A percentile compares a stretch with the other conserved stretches of the same genome.
Conservation (phyloP, 2,797 vertebrate species). For the Nannoperca australis region DNA sequence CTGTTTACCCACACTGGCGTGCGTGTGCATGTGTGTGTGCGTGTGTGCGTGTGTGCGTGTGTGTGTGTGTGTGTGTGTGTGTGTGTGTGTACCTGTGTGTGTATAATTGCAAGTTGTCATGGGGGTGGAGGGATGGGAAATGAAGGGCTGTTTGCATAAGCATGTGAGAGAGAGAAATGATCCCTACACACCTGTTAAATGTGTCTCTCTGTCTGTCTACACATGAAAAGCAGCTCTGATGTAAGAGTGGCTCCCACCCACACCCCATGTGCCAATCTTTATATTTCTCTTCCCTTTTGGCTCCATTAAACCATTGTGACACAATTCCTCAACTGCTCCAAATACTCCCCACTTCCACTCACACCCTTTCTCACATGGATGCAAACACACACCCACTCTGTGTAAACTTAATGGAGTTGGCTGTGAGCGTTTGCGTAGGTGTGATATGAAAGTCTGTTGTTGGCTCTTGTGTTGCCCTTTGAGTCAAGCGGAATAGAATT, state of each 20-base stretch:
- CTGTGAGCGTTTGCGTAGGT: slow-evolving; percentile 46
- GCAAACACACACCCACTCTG: slow-evolving; percentile 50
- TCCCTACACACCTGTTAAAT: slow-evolving; percentile 61
- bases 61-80: slow-evolving; percentile 11
- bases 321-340: slow-evolving; percentile 23
- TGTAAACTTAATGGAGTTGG: slow-evolving; percentile 54
- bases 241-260: slow-evolving; percentile 8
- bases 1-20: slow-evolving; percentile 87
- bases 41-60: slow-evolving; percentile 9
- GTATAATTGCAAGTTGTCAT: slow-evolving; percentile 31
- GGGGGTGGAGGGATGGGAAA: neutral
- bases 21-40: neutral
- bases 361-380: slow-evolving; percentile 28
- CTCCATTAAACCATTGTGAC: slow-evolving; percentile 29
- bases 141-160: slow-evolving; percentile 11
- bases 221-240: slow-evolving; percentile 45
- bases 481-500: slow-evolving; percentile 12
- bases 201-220: slow-evolving; percentile 48
- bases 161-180: slow-evolving; percentile 24
- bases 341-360: slow-evolving; percentile 33
- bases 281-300: slow-evolving; percentile 24
- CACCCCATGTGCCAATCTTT: neutral
- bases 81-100: slow-evolving; percentile 3
- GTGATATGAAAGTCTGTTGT: slow-evolving; percentile 44
- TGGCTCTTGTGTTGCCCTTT: slow-evolving; percentile 33